These are phyloP conservation scores for Enteromius anoplus DNA, from an alignment of 2,797 vertebrate species.

Conservation along the genomic window DNA sequence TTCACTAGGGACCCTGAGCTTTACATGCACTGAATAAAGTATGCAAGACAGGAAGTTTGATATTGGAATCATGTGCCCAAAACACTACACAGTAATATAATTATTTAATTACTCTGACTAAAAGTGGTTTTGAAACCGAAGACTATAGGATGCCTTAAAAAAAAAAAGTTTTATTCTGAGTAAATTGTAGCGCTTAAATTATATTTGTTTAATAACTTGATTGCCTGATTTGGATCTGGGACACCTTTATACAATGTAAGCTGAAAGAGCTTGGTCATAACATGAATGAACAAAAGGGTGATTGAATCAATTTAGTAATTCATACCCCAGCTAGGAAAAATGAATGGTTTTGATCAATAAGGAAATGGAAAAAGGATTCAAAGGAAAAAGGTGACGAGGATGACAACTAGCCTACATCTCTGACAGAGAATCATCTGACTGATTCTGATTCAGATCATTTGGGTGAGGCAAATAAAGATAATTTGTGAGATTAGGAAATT, in stretches of 20 bases:
- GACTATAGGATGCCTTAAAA: no score
- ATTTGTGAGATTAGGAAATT: not conserved
- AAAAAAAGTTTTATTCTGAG: no score
- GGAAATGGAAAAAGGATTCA: not conserved
- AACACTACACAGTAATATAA: not conserved
- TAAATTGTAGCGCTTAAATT: no score
- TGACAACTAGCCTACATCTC: not conserved
- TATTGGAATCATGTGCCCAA: not conserved
- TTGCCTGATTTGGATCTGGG: no score
- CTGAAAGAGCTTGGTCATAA: no score
- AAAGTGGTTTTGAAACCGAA: no score
- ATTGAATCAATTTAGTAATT: not conserved
- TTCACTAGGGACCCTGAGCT: slow-evolving; percentile 69
- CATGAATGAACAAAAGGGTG: no score
- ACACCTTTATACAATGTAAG: no score
- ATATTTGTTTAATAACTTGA: no score
- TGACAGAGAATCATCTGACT: not conserved
- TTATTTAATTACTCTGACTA: not conserved
- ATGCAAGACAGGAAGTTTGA: slow-evolving; percentile 72
- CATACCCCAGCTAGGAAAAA: not conserved
- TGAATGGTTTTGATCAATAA: not conserved
- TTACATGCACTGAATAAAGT: slow-evolving; percentile 73
- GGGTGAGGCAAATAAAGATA: not conserved
- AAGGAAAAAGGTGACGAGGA: not conserved
- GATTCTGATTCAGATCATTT: not conserved